phyloP scores from a whole-genome alignment of 1,140 invertebrate genomes.

The Hylaeus anthracinus region DNA sequence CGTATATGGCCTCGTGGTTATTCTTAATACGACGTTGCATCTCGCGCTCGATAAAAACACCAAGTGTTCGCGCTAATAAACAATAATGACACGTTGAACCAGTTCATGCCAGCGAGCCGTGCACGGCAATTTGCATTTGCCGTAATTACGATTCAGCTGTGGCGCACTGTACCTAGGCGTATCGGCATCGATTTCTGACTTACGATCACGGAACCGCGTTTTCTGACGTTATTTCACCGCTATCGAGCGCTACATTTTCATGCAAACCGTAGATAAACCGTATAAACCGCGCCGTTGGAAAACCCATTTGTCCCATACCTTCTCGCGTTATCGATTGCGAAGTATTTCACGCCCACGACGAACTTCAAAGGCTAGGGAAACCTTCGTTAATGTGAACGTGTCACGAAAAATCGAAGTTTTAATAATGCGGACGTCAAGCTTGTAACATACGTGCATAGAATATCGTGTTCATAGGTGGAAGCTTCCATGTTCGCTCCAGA shows the following conservation, averaged over 20 bases:
- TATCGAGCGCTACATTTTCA: conserved; percentile 24
- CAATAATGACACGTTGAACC: conserved; percentile 47
- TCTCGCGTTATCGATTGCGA: too few relatives aligned
- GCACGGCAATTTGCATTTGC: conserved; percentile 36
- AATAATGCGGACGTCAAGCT: too few relatives aligned
- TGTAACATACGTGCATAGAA: too few relatives aligned
- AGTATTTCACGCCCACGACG: too few relatives aligned
- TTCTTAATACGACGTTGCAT: conserved; percentile 40
- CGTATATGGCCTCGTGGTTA: conserved; percentile 35
- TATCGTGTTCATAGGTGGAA: too few relatives aligned
- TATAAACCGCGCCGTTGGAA: too few relatives aligned
- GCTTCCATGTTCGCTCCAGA: too few relatives aligned
- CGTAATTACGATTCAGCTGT: conserved; percentile 33
- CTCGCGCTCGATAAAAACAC: conserved; percentile 32
- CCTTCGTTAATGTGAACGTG: too few relatives aligned
- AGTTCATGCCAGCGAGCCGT: conserved; percentile 13
- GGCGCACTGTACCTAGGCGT: neutral
- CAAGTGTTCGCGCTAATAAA: conserved; percentile 45
- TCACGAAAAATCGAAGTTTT: too few relatives aligned
- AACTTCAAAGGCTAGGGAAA: too few relatives aligned
- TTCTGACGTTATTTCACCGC: conserved; percentile 7
- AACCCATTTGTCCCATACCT: too few relatives aligned
- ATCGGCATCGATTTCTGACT: conserved; percentile 30
- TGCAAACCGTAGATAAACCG: neutral
- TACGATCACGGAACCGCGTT: conserved; percentile 2